Evolutionary conservation across 2,797 vertebrate genomes (phyloP), one percentile per base, ranked within the genome.

Genomic region (Scolopax bukidnonensis): DNA sequence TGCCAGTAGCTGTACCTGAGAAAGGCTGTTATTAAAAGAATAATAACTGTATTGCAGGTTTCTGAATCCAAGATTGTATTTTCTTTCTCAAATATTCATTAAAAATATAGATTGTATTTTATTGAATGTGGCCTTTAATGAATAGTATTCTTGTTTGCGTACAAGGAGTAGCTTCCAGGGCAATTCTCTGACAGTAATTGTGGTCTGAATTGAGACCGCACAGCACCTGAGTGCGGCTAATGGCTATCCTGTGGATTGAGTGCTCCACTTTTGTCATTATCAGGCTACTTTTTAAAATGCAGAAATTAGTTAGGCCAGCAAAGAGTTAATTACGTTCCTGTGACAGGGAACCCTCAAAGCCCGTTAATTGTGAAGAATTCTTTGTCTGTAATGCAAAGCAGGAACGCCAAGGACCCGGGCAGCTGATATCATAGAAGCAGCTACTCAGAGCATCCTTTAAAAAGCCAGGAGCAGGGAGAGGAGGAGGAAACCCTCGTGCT

Each of bases 101-200:
- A 96, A 97, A 97, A 97, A 96, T 91, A 97, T 59, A 95, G 97
- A 93, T 86, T 87, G 91, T 84, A 41, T 96, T 97, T 97, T 97
- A 96, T 94, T 98, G 97, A 89, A 98, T 97, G 97, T 95, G 96
- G 97, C 97, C 96, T 97, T 97, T 98, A 98, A 97, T 97, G 97
- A 98, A 93, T 93, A 94, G 95, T 8, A 51, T 75, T 97, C 97
- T 86, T 98, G 97, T 98, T 98, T 98, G 98, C 93, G 95, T 96
- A 97, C 97, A 97, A 77, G 97, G 87, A 97, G 94, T 87, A 93
- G 96, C 97, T 98, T 97, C 97, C 97, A 93, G 95, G 82, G 96
- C 97, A 96, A 94, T 97, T 96, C 97, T 93, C 97, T 98, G 98
- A 96, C 97, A 98, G 98, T 98, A 98, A 98, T 99, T 99, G 98